Base-by-base conservation (phyloP, 2,888 invertebrate genomes). In the Polydrusus tereticollis region DNA sequence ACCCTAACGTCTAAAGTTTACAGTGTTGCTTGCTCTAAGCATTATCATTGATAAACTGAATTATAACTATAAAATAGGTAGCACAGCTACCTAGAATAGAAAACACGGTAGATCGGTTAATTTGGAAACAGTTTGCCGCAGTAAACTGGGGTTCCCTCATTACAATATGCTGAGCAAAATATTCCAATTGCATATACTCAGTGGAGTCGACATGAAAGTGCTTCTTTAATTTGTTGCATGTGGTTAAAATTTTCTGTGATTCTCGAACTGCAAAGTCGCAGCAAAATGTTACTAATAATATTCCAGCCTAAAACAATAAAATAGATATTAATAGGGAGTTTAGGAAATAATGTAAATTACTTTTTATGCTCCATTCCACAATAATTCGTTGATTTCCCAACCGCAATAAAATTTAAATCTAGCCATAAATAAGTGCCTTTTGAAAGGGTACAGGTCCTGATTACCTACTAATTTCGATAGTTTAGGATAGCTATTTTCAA, bases 21-120 rank as follows among this genome's bases (percentile, higher is more conserved):
- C n/a, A n/a, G n/a, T n/a, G n/a, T n/a, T n/a, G n/a, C n/a, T n/a
- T n/a, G 12, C 45, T 29, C 10, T 29, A 55, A 55, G 16, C 29
- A 55, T 16, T 29, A 29, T 64, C 63, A 14, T 52, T 64, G 12
- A 64, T 20, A 52, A 64, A 64, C 52, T 64, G 50, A 33, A 52
- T 50, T 14, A 64, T 50, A 33, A 64, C 45, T 18, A 64, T 64
- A 64, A 64, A 64, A 23, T 52, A 64, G 0, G 50, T 52, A 5
- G 50, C 52, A 38, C 63, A 64, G 8, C 52, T 23, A 14, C 21
- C 23, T 16, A 64, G 21, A 8, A 64, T 64, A 7, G 63, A 52
- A 52, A 64, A 52, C 10, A 64, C 52, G 1, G 50, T 64, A 33
- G 63, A 64, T 50, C 63, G 50, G 14, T 64, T 64, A 14, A 64